phyloP scores from a whole-genome alignment of 2,797 vertebrate genomes.

The Lagodon rhomboides region DNA sequence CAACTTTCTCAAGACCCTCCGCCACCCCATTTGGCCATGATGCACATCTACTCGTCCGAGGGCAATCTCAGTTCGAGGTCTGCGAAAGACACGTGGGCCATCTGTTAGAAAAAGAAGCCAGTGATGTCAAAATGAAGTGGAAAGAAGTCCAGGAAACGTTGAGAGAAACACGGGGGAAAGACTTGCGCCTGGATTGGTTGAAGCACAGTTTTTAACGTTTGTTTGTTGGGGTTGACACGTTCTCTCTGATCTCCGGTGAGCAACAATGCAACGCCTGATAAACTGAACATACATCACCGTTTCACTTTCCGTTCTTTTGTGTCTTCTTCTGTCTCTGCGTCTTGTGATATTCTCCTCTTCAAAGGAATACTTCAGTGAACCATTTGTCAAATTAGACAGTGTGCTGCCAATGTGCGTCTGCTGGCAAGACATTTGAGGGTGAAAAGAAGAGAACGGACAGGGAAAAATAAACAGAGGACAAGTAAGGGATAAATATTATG shows the following conservation, averaged over 20 bases:
- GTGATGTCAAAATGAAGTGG: constrained; percentile 65
- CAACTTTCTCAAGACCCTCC: constrained; percentile 53
- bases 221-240: constrained; percentile 59
- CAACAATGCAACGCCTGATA: constrained; percentile 31
- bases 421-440: constrained; percentile 60
- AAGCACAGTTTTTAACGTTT: constrained; percentile 56
- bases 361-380: constrained; percentile 51
- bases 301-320: constrained; percentile 40
- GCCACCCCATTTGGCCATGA: background rate
- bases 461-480: constrained; percentile 66
- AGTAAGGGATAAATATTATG: constrained; percentile 79
- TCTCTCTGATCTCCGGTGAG: constrained; percentile 49
- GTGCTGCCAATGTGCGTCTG: constrained; percentile 59
- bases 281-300: constrained; percentile 53
- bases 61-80: constrained; percentile 40
- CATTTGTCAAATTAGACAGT: constrained; percentile 71
- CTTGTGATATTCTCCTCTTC: constrained; percentile 42
- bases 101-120: constrained; percentile 55
- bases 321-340: constrained; percentile 25
- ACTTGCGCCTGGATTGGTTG: constrained; percentile 32
- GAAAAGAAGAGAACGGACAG: constrained; percentile 46
- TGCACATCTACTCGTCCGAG: constrained; percentile 34
- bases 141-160: constrained; percentile 67
- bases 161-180: constrained; percentile 4
- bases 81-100: constrained; percentile 38